Conservation (phyloP, 37 sponge, comb jelly and placozoan species). For the Oscarella lobularis region DNA sequence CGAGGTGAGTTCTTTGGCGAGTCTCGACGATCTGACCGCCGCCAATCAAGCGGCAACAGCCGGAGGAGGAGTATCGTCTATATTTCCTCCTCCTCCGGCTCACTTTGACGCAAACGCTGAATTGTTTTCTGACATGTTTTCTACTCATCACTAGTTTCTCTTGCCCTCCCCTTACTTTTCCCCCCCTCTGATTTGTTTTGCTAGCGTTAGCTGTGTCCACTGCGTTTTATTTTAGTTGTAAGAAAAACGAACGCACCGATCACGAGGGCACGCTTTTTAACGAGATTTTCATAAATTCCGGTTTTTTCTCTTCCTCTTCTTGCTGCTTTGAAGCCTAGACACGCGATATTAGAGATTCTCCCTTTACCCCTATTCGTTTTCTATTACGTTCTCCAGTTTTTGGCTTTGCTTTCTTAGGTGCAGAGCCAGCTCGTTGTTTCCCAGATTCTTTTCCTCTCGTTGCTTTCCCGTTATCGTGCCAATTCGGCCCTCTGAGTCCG, state of each 20-base stretch:
- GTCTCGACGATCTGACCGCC: background rate
- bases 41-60: too few relatives aligned
- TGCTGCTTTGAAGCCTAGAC: conserved; percentile 22
- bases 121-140: too few relatives aligned
- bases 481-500: conserved; percentile 31
- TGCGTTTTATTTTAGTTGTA: too few relatives aligned
- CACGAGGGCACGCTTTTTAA: conserved; percentile 11
- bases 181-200: too few relatives aligned
- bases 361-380: background rate
- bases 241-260: too few relatives aligned
- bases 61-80: too few relatives aligned
- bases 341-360: too few relatives aligned
- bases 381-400: conserved; percentile 29
- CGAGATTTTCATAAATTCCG: conserved; percentile 57
- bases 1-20: background rate
- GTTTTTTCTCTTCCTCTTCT: conserved; percentile 25
- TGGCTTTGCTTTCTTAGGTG: conserved; percentile 38
- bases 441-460: background rate
- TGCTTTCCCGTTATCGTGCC: conserved; percentile 23
- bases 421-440: conserved; percentile 26
- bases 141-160: too few relatives aligned
- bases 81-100: too few relatives aligned
- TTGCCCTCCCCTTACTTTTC: too few relatives aligned
- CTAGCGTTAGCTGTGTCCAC: too few relatives aligned
- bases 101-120: too few relatives aligned